A percentile compares a stretch with the other conserved stretches of the same genome.
Conservation (phyloP, 1,140 invertebrate genomes). For the Drosophila malerkotliana region DNA sequence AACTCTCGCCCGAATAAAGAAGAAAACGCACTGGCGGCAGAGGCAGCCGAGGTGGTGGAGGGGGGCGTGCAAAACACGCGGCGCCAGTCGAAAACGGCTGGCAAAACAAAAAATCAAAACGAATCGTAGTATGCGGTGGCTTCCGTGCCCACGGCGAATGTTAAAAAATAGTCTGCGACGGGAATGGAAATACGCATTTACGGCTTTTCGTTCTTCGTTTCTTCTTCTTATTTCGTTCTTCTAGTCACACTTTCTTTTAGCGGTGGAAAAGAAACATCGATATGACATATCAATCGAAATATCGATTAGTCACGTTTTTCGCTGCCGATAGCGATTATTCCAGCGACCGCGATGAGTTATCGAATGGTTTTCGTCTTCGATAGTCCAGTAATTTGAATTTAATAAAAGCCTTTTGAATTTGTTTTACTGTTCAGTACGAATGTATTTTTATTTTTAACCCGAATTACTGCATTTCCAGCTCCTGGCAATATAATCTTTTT, state of each 20-base stretch:
- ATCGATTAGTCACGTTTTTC: too few relatives aligned
- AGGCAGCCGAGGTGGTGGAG: not conserved
- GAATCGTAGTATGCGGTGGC: not conserved
- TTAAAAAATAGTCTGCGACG: slow-evolving; percentile 7
- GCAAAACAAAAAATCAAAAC: not conserved
- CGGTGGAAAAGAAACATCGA: too few relatives aligned
- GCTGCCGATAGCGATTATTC: too few relatives aligned
- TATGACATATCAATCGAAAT: not conserved
- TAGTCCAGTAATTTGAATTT: too few relatives aligned
- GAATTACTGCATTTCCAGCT: too few relatives aligned
- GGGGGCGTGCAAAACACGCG: slow-evolving; percentile 1
- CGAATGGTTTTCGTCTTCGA: too few relatives aligned
- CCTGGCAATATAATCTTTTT: too few relatives aligned
- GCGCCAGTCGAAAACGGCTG: slow-evolving; percentile 1
- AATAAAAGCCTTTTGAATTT: too few relatives aligned
- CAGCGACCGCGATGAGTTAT: too few relatives aligned
- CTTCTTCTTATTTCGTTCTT: slow-evolving; percentile 2
- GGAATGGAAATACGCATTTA: slow-evolving; percentile 51
- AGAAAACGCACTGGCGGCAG: not conserved
- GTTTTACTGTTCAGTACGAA: too few relatives aligned
- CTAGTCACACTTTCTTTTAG: slow-evolving; percentile 7
- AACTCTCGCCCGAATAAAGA: slow-evolving; percentile 1
- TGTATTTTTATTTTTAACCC: too few relatives aligned
- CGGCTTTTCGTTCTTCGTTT: slow-evolving; percentile 4
- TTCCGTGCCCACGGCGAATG: not conserved